Base-by-base conservation (phyloP, 2,113 vertebrate species). In the Grammomys dolichurus region DNA sequence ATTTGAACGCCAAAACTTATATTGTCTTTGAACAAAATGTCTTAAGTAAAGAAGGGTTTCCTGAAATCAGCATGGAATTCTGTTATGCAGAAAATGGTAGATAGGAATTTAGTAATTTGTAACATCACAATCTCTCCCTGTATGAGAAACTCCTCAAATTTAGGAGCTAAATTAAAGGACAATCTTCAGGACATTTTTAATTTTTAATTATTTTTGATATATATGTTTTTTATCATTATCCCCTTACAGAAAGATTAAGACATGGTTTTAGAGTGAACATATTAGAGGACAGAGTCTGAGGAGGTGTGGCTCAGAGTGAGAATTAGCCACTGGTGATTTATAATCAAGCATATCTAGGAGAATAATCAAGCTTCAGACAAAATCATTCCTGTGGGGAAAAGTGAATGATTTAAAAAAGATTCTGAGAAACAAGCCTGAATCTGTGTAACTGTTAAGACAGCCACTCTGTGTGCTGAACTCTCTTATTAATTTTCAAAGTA, bases 291-390 rank as follows among this genome's bases (percentile, higher is more conserved):
- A 86, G 0, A 70, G 16, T 12, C 1, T 87, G 12, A 46, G 89
- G 0, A 88, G 16, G 8, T 54, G 3, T 54, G 26, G 51, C 63
- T 92, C 46, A 85, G 5, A 77, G 87, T 43, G 22, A 76, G 51
- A 3, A 26, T 19, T 48, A 88, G 4, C 6, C 63, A 48, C 8
- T 81, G 70, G 9, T 22, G 5, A 26, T 75, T 89, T 96, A 73
- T 65, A 95, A 87, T 95, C 75, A 95, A 91, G 67, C 33, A 43
- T 10, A 82, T 94, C 69, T 67, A 87, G 28, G 46, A 96, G 16
- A 86, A 77, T 40, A 93, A 94, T 84, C 46, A 92, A 84, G 75
- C 13, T 76, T 92, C 12, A n/a, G 60, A 69, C 3, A 19, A 16
- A 96, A 95, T 63, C 0, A 22, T 95, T 70, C 82, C 77, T 90